phyloP scores from a whole-genome alignment of 1,140 invertebrate genomes.

The Choristoneura fumiferana region DNA sequence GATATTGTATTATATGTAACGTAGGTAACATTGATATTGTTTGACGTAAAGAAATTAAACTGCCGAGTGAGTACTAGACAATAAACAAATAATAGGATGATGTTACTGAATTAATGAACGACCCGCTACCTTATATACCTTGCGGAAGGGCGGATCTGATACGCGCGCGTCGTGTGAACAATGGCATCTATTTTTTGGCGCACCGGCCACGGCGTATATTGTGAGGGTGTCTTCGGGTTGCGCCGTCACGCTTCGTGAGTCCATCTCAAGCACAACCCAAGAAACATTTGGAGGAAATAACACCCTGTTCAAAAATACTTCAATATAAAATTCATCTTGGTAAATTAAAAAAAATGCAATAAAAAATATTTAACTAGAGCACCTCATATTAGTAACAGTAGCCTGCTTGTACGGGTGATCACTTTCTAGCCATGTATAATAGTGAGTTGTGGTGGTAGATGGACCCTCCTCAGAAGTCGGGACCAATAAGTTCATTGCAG shows the following conservation, averaged over 20 bases:
- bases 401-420: conserved; percentile 98
- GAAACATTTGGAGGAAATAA: conserved; percentile 92
- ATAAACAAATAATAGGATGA: conserved; percentile 18
- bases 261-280: conserved; percentile 96
- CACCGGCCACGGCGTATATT: conserved; percentile 82
- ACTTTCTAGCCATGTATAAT: conserved; percentile 96
- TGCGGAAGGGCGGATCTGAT: conserved; percentile 55
- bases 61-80: too few relatives aligned
- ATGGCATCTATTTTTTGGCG: conserved; percentile 49
- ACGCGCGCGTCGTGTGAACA: conserved; percentile 42
- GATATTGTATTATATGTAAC: too few relatives aligned
- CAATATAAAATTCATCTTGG: neutral
- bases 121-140: conserved; percentile 64
- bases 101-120: conserved; percentile 38
- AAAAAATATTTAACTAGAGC: conserved; percentile 17
- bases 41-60: too few relatives aligned
- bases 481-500: conserved; percentile 88
- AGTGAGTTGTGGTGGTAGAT: conserved; percentile 84
- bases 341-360: neutral
- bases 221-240: conserved; percentile 96
- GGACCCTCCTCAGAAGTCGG: conserved; percentile 57
- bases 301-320: conserved; percentile 79
- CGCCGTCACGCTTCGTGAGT: conserved; percentile 93
- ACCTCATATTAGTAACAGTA: conserved; percentile 92
- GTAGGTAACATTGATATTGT: too few relatives aligned